Evolutionary conservation across 2,888 invertebrate species (phyloP).

Genomic region (Himalopsyche kuldschensis): DNA sequence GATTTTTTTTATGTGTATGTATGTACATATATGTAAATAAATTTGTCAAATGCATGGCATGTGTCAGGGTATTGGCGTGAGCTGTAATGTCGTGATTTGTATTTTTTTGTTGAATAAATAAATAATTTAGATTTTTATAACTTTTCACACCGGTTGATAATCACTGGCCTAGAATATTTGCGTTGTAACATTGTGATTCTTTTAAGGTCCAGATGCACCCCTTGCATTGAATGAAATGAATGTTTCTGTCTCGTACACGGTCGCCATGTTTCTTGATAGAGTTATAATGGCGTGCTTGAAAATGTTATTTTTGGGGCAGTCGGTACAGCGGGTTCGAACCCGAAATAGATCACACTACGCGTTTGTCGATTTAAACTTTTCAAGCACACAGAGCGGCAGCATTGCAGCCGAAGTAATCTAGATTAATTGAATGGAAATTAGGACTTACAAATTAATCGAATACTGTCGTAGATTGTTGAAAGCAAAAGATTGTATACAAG

Average conservation of each 20-base stretch:
- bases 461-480: not conserved
- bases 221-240: not conserved
- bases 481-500: too few relatives aligned
- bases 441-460: not conserved
- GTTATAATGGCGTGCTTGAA: not conserved
- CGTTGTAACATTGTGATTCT: not conserved
- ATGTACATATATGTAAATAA: too few relatives aligned
- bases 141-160: too few relatives aligned
- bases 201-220: not conserved
- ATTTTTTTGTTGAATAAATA: too few relatives aligned
- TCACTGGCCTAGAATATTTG: not conserved
- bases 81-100: too few relatives aligned
- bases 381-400: not conserved
- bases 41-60: too few relatives aligned
- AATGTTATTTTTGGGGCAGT: not conserved
- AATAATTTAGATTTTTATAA: too few relatives aligned
- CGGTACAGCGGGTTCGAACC: not conserved
- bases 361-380: not conserved
- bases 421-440: not conserved
- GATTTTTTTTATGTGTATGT: too few relatives aligned
- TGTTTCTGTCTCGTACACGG: not conserved
- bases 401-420: not conserved
- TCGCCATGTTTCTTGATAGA: not conserved
- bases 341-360: not conserved
- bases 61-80: too few relatives aligned